Evolutionary conservation across 30 jellyfish, hydroid and myxozoan species (phyloP).

Genomic region (Morbakka virulenta): DNA sequence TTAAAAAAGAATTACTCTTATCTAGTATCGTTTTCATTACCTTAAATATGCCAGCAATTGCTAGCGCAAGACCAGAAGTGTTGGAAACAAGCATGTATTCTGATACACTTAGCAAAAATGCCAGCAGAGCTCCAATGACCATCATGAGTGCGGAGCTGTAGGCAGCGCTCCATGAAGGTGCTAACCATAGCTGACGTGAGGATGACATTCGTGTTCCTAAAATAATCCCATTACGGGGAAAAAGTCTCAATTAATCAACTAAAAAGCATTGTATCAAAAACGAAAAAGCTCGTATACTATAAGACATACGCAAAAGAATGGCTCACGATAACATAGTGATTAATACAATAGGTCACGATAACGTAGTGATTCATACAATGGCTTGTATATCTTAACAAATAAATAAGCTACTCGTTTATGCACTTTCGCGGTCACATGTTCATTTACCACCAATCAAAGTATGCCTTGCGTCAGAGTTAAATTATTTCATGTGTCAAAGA

Average conservation of each 20-base stretch:
- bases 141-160: conserved; percentile 14
- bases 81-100: conserved; percentile 77
- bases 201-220: conserved; percentile 78
- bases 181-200: conserved; percentile 78
- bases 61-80: conserved; percentile 82
- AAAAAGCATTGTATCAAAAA: background rate
- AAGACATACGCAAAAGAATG: too few species aligned
- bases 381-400: too few species aligned
- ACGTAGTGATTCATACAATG: too few species aligned
- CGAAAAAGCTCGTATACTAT: background rate
- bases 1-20: too few species aligned
- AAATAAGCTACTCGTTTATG: too few species aligned
- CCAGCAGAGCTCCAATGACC: conserved; percentile 79
- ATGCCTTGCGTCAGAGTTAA: too few species aligned
- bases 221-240: background rate
- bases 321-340: too few species aligned
- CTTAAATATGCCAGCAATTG: conserved; percentile 93
- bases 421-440: too few species aligned
- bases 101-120: conserved; percentile 82
- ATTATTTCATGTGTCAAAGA: too few species aligned
- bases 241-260: background rate
- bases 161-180: conserved; percentile 65
- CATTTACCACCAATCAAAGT: too few species aligned
- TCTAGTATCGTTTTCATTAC: too few species aligned
- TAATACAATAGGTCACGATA: too few species aligned